phyloP scores from a whole-genome alignment of 92 coral and sea anemone genomes.

The Muricea muricata region DNA sequence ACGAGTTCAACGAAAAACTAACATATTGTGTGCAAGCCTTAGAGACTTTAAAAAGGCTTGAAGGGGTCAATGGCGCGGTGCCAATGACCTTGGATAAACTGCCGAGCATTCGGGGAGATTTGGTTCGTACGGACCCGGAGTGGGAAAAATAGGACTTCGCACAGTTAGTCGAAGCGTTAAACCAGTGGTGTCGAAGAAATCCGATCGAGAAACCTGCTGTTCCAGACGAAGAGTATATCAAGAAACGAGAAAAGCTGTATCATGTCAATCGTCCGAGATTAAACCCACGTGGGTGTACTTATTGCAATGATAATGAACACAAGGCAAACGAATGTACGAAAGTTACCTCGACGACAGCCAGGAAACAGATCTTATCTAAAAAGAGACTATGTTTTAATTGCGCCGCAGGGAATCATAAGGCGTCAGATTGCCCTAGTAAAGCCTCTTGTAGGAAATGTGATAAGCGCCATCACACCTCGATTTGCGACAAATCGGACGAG shows the following conservation, averaged over 20 bases:
- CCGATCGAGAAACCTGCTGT: conserved; percentile 39
- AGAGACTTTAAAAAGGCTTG: conserved; percentile 61
- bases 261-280: conserved; percentile 32
- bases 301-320: conserved; percentile 57
- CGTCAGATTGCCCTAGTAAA: conserved; percentile 53
- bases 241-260: conserved; percentile 18
- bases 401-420: conserved; percentile 51
- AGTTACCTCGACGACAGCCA: conserved; percentile 43
- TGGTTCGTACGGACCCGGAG: conserved; percentile 46
- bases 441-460: conserved; percentile 56
- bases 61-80: conserved; percentile 60
- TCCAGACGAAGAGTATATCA: conserved; percentile 8
- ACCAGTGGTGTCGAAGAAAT: conserved; percentile 52
- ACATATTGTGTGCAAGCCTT: conserved; percentile 59
- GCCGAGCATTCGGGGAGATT: conserved; percentile 58
- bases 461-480: conserved; percentile 59
- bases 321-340: conserved; percentile 53
- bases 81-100: conserved; percentile 60
- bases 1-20: conserved; percentile 59
- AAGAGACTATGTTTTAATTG: conserved; percentile 72
- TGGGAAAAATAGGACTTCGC: conserved; percentile 54
- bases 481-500: conserved; percentile 26
- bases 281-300: conserved; percentile 50
- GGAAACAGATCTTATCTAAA: conserved; percentile 55
- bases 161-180: conserved; percentile 46